These are phyloP conservation scores for Sinocyclocheilus maitianheensis DNA, from an alignment of 2,113 vertebrate species.

Conservation along the genomic window DNA sequence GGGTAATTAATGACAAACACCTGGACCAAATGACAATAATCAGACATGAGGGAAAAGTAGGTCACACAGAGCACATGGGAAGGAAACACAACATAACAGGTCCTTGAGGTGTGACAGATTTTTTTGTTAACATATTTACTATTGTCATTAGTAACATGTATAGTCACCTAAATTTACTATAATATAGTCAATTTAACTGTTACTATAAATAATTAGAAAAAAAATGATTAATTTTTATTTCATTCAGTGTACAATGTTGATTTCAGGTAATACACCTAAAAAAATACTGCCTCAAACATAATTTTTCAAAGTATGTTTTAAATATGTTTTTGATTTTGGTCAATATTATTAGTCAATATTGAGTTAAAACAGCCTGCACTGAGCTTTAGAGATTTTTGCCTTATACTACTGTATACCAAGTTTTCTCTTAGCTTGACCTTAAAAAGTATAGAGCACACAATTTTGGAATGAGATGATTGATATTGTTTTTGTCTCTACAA, in stretches of 20 bases:
- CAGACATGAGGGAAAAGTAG: no score
- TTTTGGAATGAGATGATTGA: slow-evolving; percentile 25
- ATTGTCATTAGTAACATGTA: neutral
- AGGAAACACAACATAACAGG: no score
- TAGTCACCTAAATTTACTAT: neutral
- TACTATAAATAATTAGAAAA: neutral
- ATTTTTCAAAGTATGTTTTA: neutral
- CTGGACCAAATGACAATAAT: no score
- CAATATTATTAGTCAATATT: no score
- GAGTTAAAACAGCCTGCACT: neutral
- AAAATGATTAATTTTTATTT: neutral
- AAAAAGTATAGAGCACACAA: slow-evolving; percentile 16
- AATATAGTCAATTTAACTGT: no score
- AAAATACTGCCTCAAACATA: neutral
- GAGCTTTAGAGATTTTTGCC: slow-evolving; percentile 1
- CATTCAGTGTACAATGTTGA: neutral
- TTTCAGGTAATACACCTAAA: neutral
- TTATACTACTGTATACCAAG: neutral
- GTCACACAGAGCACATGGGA: no score
- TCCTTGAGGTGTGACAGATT: no score
- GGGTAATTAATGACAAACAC: no score
- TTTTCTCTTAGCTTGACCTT: slow-evolving; percentile 31
- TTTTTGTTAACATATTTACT: neutral
- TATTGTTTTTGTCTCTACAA: slow-evolving; percentile 21
- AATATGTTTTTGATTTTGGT: neutral